These are phyloP conservation scores for Cantharis lateralis DNA, from an alignment of 2,888 invertebrate genomes.

Conservation along the genomic window DNA sequence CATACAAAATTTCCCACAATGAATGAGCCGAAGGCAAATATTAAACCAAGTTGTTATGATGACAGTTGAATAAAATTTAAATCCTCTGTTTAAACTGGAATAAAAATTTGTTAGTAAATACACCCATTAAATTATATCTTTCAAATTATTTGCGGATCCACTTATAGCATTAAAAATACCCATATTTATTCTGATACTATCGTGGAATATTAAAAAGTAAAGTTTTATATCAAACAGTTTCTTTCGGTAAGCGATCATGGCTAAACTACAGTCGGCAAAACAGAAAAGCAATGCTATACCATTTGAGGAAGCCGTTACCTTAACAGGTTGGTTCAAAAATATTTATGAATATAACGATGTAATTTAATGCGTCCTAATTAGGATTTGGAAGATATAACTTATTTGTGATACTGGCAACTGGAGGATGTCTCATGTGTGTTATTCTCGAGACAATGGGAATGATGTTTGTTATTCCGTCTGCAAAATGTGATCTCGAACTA, in stretches of 20 bases:
- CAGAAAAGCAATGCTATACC: neutral
- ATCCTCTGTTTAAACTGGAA: neutral
- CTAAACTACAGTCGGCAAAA: neutral
- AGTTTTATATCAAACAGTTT: neutral
- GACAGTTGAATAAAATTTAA: neutral
- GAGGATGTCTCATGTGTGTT: slow-evolving; percentile 67
- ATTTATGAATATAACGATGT: neutral
- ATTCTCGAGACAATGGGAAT: slow-evolving; percentile 71
- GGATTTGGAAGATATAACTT: slow-evolving; percentile 69
- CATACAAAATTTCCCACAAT: neutral
- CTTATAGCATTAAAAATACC: neutral
- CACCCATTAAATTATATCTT: neutral
- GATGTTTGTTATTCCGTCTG: slow-evolving; percentile 68
- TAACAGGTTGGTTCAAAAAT: slow-evolving; percentile 38
- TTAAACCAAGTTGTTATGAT: neutral
- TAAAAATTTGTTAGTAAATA: neutral
- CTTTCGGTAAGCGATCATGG: neutral
- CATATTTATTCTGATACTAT: neutral
- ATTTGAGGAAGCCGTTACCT: slow-evolving; percentile 44
- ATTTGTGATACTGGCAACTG: slow-evolving; percentile 63
- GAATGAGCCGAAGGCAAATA: neutral
- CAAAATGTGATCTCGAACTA: slow-evolving; percentile 70
- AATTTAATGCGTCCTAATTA: neutral
- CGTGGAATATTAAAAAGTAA: neutral
- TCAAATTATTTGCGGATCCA: neutral